Evolutionary conservation across 2,113 vertebrate genomes (phyloP), one percentile per base, ranked within the genome.

Genomic region (Oplegnathus fasciatus): DNA sequence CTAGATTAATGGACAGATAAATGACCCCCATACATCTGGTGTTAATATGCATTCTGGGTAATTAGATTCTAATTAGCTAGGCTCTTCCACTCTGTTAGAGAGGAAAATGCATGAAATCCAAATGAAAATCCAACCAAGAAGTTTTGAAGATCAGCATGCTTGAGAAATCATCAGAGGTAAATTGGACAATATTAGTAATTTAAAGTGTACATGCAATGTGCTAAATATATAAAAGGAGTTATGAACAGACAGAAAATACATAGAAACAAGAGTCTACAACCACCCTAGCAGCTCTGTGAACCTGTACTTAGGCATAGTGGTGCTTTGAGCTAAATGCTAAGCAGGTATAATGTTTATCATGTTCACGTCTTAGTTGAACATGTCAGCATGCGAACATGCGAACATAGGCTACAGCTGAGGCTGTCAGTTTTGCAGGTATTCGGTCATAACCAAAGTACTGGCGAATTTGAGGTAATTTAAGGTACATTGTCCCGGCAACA

Each of bases 1-100:
- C 9, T 46, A 52, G 75, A 60, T 85, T 82, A 88, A 92, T 70
- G 65, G 70, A 67, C 48, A 75, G 78, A 91, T 83, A 89, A 89
- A 90, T 89, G 77, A 89, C 67, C 83, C 73, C 22, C 3, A 68
- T 75, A 60, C 82, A 91, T 89, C 78, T 91, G 86, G 62, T 75
- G 66, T 83, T 83, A 91, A 71, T 70, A 71, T 86, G 79, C 55
- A 71, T 28, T 34, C n/a, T 58, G 60, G 69, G 60, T 84, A 74
- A 86, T 86, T 69, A 80, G 69, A 83, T 58, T 74, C 48, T 62
- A 87, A 78, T 87, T 78, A 82, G 40, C 80, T 40, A n/a, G 30
- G 57, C 20, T 66, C 22, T 57, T 78, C 6, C 22, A 52, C 20
- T 28, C 57, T 40, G n/a, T 48, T 32, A 18, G 24, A 44, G 40